Evolutionary conservation across 2,888 invertebrate genomes (phyloP).

Genomic region (Dichetophora obliterata): DNA sequence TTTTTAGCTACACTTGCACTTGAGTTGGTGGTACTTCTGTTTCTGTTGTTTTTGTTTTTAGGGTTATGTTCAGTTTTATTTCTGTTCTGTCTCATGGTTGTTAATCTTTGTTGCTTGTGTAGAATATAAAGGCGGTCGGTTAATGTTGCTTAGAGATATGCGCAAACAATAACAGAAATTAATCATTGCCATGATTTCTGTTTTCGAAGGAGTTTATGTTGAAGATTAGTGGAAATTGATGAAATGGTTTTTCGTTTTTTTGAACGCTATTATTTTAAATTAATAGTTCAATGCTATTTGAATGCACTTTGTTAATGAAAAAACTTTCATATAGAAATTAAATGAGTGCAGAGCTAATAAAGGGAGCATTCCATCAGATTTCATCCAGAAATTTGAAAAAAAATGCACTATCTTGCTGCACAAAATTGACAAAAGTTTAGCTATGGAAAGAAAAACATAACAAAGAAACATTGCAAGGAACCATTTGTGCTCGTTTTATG

Average conservation of each 20-base stretch:
- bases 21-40: neutral
- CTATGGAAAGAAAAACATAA: too few relatives aligned
- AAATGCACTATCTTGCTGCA: too few relatives aligned
- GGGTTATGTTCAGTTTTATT: neutral
- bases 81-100: conserved; percentile 3
- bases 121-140: conserved; percentile 19
- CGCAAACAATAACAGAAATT: conserved; percentile 33
- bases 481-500: too few relatives aligned
- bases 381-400: too few relatives aligned
- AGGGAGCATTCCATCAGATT: too few relatives aligned
- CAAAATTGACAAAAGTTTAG: too few relatives aligned
- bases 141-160: conserved; percentile 21
- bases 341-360: too few relatives aligned
- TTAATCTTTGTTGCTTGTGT: conserved; percentile 19
- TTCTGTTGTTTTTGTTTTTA: neutral
- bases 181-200: conserved; percentile 23
- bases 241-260: conserved; percentile 14
- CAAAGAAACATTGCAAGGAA: too few relatives aligned
- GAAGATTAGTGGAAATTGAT: conserved; percentile 12
- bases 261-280: too few relatives aligned
- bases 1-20: conserved; percentile 27
- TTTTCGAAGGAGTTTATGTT: neutral
- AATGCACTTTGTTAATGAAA: too few relatives aligned
- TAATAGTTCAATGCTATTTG: too few relatives aligned
- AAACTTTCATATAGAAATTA: too few relatives aligned